Conservation (phyloP, 2,888 invertebrate genomes). For the Melinopterus prodromus region DNA sequence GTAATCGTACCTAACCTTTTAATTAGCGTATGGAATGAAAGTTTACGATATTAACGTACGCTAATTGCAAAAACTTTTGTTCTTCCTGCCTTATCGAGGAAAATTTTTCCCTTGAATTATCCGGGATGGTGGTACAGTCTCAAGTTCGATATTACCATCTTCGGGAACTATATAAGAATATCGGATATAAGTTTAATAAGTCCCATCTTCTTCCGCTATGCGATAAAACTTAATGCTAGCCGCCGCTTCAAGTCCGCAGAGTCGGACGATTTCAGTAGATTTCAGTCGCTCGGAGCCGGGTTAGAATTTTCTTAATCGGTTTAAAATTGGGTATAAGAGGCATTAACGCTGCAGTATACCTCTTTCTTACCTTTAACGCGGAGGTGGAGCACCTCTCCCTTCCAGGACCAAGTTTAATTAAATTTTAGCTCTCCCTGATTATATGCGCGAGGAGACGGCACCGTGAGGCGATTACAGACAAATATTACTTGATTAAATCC, state of each 20-base stretch:
- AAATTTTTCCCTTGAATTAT: background rate
- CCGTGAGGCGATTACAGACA: slow-evolving; percentile 55
- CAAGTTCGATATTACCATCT: background rate
- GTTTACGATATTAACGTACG: background rate
- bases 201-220: slow-evolving; percentile 36
- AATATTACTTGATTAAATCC: slow-evolving; percentile 59
- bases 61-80: background rate
- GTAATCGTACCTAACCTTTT: background rate
- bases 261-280: slow-evolving; percentile 33
- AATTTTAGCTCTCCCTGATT: slow-evolving; percentile 59
- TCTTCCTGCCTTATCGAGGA: background rate
- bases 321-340: slow-evolving; percentile 58
- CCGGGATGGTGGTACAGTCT: background rate
- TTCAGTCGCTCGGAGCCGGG: slow-evolving; percentile 51
- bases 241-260: slow-evolving; percentile 32
- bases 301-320: slow-evolving; percentile 59
- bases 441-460: slow-evolving; percentile 57
- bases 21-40: background rate
- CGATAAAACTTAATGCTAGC: slow-evolving; percentile 46
- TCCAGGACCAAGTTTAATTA: slow-evolving; percentile 55
- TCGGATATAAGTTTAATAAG: slow-evolving; percentile 47
- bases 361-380: slow-evolving; percentile 52
- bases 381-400: slow-evolving; percentile 16
- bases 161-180: slow-evolving; percentile 39
- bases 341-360: slow-evolving; percentile 56